Conservation (phyloP, 1,140 invertebrate genomes). For the Holotrichia oblita region DNA sequence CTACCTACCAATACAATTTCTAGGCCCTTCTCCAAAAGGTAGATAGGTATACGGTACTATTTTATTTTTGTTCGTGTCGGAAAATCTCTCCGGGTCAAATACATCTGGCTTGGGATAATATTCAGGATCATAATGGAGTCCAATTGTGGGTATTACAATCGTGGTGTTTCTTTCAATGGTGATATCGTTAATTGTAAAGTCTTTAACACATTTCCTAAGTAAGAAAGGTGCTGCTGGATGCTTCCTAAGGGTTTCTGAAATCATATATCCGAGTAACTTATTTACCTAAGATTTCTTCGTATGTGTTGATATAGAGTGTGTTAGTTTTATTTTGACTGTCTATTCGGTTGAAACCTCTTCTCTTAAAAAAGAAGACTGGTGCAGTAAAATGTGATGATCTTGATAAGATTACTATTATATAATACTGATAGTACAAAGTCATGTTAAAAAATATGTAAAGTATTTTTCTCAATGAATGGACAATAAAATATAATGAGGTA, state of each 20-base stretch:
- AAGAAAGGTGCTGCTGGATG: constrained; percentile 66
- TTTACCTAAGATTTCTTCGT: too few species aligned
- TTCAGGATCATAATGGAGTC: constrained; percentile 72
- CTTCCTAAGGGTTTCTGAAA: constrained; percentile 67
- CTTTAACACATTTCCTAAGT: constrained; percentile 62
- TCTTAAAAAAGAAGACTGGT: too few species aligned
- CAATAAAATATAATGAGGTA: too few species aligned
- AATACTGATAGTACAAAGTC: too few species aligned
- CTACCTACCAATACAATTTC: constrained; percentile 65
- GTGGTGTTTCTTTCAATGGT: constrained; percentile 63
- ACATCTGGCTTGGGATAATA: constrained; percentile 71
- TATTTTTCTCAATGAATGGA: too few species aligned
- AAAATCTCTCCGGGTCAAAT: constrained; percentile 76
- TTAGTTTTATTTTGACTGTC: too few species aligned
- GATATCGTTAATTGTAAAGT: constrained; percentile 63
- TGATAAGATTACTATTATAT: too few species aligned
- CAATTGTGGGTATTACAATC: constrained; percentile 65
- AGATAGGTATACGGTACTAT: constrained; percentile 42
- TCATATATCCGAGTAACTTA: too few species aligned
- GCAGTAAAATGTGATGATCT: too few species aligned
- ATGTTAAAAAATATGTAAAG: too few species aligned
- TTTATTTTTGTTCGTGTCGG: constrained; percentile 61
- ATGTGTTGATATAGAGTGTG: too few species aligned
- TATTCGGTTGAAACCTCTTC: too few species aligned
- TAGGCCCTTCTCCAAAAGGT: constrained; percentile 68